Base-by-base conservation (phyloP, 2,797 vertebrate species). In the Diplodus puntazzo region DNA sequence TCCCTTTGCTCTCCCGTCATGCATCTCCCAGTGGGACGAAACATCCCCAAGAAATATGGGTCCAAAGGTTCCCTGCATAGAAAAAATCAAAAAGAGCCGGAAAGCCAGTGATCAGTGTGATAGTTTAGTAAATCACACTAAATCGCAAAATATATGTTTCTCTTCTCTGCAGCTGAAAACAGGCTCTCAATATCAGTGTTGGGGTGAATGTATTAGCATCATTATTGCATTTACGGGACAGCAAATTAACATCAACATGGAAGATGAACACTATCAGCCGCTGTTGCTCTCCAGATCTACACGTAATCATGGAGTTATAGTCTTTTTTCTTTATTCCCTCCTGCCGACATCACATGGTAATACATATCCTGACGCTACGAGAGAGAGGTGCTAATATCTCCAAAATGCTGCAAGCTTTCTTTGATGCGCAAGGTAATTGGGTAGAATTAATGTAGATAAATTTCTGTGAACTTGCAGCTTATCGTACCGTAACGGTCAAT, bases 21-120 rank as follows among this genome's bases (percentile, higher is more conserved):
- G 92, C 48, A 92, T 87, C 64, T 94, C 91, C 87, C 91, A 85
- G 25, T 88, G 88, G 86, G 84, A 84, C 34, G 96, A 96, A 74
- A 96, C 87, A 14, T 94, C 95, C 67, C 96, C 96, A 85, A 98
- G 94, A 87, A 97, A 97, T 54, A 94, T 70, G 72, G 96, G 93
- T 69, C 96, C 96, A 88, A 97, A 96, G 43, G 73, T 73, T 77
- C 85, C 88, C 97, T 98, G 84, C 27, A 53, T 39, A 67, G 57
- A 77, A 21, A 68, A 76, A 74, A 84, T 8, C 54, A 76, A 73
- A 84, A 10, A 50, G n/a, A 11, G 27, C 27, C 3, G 49, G 58
- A 58, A 72, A 76, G 66, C 63, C 73, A 55, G 64, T 63, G 43
- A 92, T 85, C 67, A 84, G 64, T 18, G 55, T 60, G 52, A 75